Percentiles rank a stretch among this genome's conserved stretches.
phyloP scores from a whole-genome alignment of 2,797 vertebrate species.

The Scyliorhinus canicula region DNA sequence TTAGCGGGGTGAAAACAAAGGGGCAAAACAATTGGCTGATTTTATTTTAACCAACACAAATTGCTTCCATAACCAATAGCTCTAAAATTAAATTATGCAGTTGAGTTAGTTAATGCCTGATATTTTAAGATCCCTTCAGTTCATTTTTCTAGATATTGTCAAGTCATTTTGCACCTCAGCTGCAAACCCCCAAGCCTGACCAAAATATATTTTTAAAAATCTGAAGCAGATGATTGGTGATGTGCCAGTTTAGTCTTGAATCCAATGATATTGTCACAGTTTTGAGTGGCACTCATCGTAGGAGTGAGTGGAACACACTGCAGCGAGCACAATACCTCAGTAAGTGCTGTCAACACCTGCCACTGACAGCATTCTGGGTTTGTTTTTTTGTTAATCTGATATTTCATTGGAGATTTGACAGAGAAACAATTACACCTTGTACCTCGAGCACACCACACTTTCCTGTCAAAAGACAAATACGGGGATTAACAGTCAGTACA shows the following conservation, averaged over 20 bases:
- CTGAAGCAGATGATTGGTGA: conserved; percentile 8
- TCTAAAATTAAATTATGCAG: not conserved
- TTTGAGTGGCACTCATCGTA: conserved; percentile 23
- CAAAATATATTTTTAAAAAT: not conserved
- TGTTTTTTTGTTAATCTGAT: conserved; percentile 31
- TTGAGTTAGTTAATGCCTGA: not conserved
- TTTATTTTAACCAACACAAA: not conserved
- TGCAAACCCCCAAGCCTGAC: not conserved
- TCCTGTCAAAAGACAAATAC: conserved; percentile 7
- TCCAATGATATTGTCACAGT: conserved; percentile 27
- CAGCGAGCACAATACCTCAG: not conserved
- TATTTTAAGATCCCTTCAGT: not conserved
- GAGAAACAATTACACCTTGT: conserved; percentile 30
- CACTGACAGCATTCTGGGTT: conserved; percentile 1
- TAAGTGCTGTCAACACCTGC: conserved; percentile 10
- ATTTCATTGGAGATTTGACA: conserved; percentile 36
- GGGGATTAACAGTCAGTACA: not conserved
- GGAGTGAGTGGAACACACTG: conserved; percentile 16
- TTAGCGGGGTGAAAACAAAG: not conserved
- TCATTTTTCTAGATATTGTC: not conserved
- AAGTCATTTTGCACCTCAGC: not conserved
- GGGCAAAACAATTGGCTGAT: not conserved
- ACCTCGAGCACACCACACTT: not conserved
- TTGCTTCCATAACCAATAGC: not conserved
- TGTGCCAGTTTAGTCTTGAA: not conserved